These are phyloP conservation scores for Thaumatotibia leucotreta DNA, from an alignment of 1,140 invertebrate genomes.

Conservation along the genomic window DNA sequence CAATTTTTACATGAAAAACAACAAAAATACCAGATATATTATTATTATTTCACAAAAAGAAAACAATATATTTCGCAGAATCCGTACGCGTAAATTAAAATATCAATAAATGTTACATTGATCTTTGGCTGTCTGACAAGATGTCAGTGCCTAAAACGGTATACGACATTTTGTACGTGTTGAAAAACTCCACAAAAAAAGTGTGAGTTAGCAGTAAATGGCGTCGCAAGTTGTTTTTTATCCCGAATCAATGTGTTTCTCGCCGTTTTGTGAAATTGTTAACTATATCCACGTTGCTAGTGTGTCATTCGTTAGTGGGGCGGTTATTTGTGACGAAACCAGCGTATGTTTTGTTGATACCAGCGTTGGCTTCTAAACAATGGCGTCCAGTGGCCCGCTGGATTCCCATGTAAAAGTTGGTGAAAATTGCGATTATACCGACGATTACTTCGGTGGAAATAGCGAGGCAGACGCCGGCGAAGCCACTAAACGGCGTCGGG, in stretches of 20 bases:
- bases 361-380: constrained; percentile 55
- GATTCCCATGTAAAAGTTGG: constrained; percentile 65
- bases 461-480: constrained; percentile 58
- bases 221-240: constrained; percentile 76
- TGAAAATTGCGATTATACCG: constrained; percentile 55
- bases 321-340: constrained; percentile 52
- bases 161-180: constrained; percentile 13
- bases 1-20: neutral
- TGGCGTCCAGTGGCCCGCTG: constrained; percentile 65
- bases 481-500: constrained; percentile 59
- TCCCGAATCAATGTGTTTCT: constrained; percentile 63
- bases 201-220: constrained; percentile 68
- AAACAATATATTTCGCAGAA: neutral
- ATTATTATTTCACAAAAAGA: neutral
- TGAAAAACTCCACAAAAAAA: constrained; percentile 39
- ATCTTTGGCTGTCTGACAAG: neutral
- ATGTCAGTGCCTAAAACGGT: neutral
- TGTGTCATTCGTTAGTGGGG: constrained; percentile 34
- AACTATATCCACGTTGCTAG: constrained; percentile 38
- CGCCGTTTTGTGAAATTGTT: constrained; percentile 42
- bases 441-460: constrained; percentile 43
- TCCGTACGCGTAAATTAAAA: constrained; percentile 30
- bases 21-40: too few species aligned
- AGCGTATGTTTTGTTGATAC: constrained; percentile 44
- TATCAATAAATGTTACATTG: constrained; percentile 33